Base-by-base conservation (phyloP, 2,797 vertebrate genomes). In the Balearica regulorum region DNA sequence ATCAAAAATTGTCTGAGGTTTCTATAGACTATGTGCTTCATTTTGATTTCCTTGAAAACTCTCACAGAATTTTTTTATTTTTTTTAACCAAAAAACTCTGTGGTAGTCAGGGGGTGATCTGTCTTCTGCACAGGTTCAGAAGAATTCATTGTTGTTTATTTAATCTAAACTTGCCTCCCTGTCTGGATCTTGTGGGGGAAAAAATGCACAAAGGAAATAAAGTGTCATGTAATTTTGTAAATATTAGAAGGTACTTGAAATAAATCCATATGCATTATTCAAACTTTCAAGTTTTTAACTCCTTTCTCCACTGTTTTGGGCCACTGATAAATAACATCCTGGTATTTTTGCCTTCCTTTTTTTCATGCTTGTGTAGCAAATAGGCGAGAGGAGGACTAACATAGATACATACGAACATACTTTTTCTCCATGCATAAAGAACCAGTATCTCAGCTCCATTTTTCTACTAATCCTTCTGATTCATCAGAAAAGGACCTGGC, bases 1-100 rank as follows among this genome's bases (percentile, higher is more conserved):
- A 98, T 96, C 93, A 97, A 97, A 97, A 98, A 97, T 95, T 87
- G 69, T 93, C 96, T 83, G 87, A 90, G 92, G 84, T 97, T 97
- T 89, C 91, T 95, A 91, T 91, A 94, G 87, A 96, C 87, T 89
- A 76, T 94, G 89, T 90, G 87, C 94, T 95, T 87, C 77, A 94
- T 96, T 97, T 95, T 96, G 80, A 86, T 90, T 95, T 96, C 78
- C 90, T 93, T 97, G 93, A 97, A 97, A 97, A 96, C 55, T 90
- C 90, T 94, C 75, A 70, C 69, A 11, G 29, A 96, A 43, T 93
- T 83, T 11, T 81, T 11, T 31, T 48, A 1, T 31, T 87, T 87
- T 87, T 96, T 89, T 58, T 7, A 16, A 64, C 49, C 28, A 58
- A 70, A 92, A 83, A 62, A 66, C 90, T 96, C 79, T 55, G 35